Evolutionary conservation across 2,797 vertebrate species (phyloP), one percentile per base, ranked within the genome.

Genomic region (Sebastes iracundus): DNA sequence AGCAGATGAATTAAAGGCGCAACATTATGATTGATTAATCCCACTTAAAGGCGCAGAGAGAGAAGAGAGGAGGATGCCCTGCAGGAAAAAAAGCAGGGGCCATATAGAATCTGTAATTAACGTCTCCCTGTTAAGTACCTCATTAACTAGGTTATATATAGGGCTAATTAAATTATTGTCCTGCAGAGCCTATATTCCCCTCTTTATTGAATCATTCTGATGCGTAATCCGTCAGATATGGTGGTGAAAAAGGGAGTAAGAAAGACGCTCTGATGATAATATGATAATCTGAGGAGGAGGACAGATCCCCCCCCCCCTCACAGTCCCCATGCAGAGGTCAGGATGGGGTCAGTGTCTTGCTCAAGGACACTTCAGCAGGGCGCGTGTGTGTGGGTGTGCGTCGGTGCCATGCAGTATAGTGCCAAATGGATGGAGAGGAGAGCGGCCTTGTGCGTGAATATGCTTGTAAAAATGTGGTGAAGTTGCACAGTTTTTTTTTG

Each of bases 71-170:
- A 73, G 46, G 73, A 81, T 87, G 83, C 92, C 92, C 88, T 74
- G 84, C 83, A 90, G 90, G 90, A 80, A 82, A 84, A 27, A 35
- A 80, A 53, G 18, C 73, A 59, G 60, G 60, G 60, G 63, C 73
- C 82, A 83, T 88, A 87, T 91, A 90, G 86, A 86, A 92, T 88
- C 59, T 81, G 89, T 94, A 93, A 94, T 92, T 90, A 93, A 89
- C 77, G 79, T 77, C 58, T 82, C 75, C 53, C 77, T 33, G 83
- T 88, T 88, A 90, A 91, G 85, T 67, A 87, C 64, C 91, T 91
- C 87, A 89, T 94, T 93, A 94, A 84, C 63, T 55, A 28, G 58
- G 78, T 85, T 89, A 87, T 87, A 86, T 86, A 88, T 66, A 61
- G 79, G 82, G 78, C 72, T 91, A 92, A 93, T 93, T 93, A 78